Evolutionary conservation across 2,888 invertebrate species (phyloP), one percentile per base, ranked within the genome.

Genomic region (Pantelozetes paolii): DNA sequence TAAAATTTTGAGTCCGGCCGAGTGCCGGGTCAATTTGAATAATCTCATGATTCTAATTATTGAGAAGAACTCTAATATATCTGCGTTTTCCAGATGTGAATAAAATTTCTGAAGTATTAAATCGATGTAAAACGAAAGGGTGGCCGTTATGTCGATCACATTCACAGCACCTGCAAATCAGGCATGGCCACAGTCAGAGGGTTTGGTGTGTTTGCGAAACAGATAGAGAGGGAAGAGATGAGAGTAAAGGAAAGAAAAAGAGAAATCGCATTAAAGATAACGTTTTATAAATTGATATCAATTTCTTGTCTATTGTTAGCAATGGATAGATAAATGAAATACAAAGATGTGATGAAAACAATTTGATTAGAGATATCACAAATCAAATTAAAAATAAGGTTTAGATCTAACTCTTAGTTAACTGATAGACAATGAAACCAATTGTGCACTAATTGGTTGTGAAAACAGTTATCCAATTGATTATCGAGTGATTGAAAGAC

Each of bases 71-170:
- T 97, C 97, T 81, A 97, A 87, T 79, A 97, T 94, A 81, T 94
- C 94, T 50, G 94, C 94, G 84, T 94, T 94, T 85, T 94, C 93
- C 78, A 94, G 85, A 82, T 94, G 91, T 69, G 92, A 90, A 40
- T 71, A 70, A 48, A 72, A 59, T 30, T 62, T 59, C 72, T 94
- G 91, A 78, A 94, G 87, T 80, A 89, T 88, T 82, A 95, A 86
- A 84, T 96, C 95, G 83, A 94, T 90, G 87, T 98, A 99, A 86
- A 99, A 99, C 83, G 95, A 96, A 83, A 97, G 87, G 50, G 98
- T 99, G 77, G 99, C 98, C 80, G 98, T 93, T 85, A 97, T 95
- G 85, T 99, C 99, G 85, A 99, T 99, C 83, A 99, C 90, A 85
- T 99, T 99, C 81, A 97, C 95, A 77, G 96, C 96, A 69, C 84